A percentile compares a stretch with the other conserved stretches of the same genome.
phyloP scores from a whole-genome alignment of 64 coral and sea anemone species.

The Cladopsammia gracilis region DNA sequence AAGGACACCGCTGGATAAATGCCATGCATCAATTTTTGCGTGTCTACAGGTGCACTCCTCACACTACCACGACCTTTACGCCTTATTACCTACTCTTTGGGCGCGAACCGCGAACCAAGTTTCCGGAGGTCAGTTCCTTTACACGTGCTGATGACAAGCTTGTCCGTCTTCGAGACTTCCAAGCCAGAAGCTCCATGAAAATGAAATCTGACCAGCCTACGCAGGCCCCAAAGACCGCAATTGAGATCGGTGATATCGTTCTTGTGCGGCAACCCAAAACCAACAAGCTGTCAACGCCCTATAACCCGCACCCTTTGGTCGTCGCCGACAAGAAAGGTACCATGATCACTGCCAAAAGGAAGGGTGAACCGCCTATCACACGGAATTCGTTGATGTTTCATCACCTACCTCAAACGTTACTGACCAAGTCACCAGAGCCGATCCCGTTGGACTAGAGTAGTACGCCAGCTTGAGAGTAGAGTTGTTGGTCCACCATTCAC shows the following conservation, averaged over 20 bases:
- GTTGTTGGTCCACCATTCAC: background rate
- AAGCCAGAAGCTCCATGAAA: background rate
- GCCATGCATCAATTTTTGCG: background rate
- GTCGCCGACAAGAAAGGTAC: conserved; percentile 1
- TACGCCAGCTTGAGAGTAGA: background rate
- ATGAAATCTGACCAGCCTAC: background rate
- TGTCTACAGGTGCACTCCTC: background rate
- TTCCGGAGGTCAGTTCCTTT: background rate
- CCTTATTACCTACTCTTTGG: conserved; percentile 1
- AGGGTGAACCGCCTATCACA: background rate
- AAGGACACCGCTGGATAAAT: background rate
- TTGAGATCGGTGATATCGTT: background rate
- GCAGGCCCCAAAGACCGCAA: background rate
- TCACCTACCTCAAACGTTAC: background rate
- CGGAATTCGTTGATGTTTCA: background rate
- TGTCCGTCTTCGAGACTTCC: background rate
- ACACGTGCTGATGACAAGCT: background rate
- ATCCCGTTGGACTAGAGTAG: background rate
- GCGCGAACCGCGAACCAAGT: background rate
- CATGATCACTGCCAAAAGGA: background rate
- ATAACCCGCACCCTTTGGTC: background rate
- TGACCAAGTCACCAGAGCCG: background rate
- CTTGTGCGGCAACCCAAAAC: background rate
- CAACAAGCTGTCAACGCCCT: background rate
- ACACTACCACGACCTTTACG: background rate